Base-by-base conservation (phyloP, 2,113 vertebrate species). In the Nansenia antarctica region DNA sequence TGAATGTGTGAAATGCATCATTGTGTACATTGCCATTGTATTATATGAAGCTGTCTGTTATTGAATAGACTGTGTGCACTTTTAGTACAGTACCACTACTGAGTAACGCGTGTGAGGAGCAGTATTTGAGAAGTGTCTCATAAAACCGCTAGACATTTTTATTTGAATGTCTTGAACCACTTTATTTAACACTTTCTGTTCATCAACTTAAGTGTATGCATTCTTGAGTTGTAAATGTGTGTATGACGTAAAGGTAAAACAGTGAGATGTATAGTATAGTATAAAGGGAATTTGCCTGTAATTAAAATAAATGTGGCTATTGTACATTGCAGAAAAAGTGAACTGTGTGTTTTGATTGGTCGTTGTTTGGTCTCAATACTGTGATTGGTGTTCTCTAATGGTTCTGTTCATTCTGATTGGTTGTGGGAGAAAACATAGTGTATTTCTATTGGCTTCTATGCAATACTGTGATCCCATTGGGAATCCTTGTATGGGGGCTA, bases 1-100 rank as follows among this genome's bases (percentile, higher is more conserved):
- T 92, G 92, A 97, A 96, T 93, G 93, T 95, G 92, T 95, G 91
- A 94, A 93, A 92, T 92, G 92, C 90, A 89, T 88, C 92, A 90
- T 86, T 65, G 91, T 95, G 93, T 89, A 90, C 88, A 85, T 90
- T 90, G 79, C 87, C 92, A 90, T 92, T 90, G 80, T 94, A 92
- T 91, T 87, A 79, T 91, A 88, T 91, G 90, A 92, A 87, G 84
- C 88, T 90, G 89, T 93, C 84, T 84, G 88, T 92, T 93, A 92
- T 92, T 91, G 92, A 93, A 86, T 93, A 92, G 92, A 88, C 90
- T 22, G 79, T 89, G 86, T 92, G 90, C 91, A 95, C 91, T 92
- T 94, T 92, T 88, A 88, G 88, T 93, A 91, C 82, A 87, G 92
- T 92, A 90, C 91, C 92, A 95, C 94, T 96, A 94, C 94, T 96